These are phyloP conservation scores for Perdita meconis DNA, from an alignment of 2,888 invertebrate genomes.

Conservation along the genomic window DNA sequence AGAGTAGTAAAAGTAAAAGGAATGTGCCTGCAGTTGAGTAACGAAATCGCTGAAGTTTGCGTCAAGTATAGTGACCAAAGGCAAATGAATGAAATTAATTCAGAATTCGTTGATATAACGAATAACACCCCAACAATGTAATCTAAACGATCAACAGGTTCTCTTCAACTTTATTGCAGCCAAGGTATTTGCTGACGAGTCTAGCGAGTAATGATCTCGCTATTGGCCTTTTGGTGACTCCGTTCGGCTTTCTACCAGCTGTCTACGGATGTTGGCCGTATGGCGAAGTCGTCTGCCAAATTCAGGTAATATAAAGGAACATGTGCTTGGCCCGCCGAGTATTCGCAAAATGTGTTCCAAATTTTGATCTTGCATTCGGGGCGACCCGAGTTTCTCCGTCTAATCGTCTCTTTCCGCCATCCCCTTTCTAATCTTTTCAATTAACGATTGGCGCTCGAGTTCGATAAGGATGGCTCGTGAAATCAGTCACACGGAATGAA, in stretches of 20 bases:
- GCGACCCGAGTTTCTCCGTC: no score
- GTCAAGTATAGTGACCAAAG: not conserved
- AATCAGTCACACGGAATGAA: no score
- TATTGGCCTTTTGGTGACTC: constrained; percentile 93
- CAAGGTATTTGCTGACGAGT: constrained; percentile 93
- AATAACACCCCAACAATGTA: constrained; percentile 35
- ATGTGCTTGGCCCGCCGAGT: not conserved
- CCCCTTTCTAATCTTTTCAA: no score
- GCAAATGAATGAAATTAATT: not conserved
- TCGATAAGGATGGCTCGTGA: no score
- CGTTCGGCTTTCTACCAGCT: constrained; percentile 93
- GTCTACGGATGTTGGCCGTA: constrained; percentile 96
- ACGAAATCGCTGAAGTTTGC: no score
- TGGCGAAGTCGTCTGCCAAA: constrained; percentile 95
- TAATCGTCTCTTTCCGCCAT: no score
- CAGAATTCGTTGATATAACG: constrained; percentile 16
- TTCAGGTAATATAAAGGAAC: constrained; percentile 88
- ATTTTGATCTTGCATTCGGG: not conserved
- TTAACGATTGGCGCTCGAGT: no score
- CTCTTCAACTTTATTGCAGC: constrained; percentile 86
- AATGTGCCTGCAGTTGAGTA: no score
- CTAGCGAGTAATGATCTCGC: constrained; percentile 94
- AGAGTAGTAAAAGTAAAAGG: no score
- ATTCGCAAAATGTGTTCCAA: not conserved
- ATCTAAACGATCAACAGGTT: constrained; percentile 67